phyloP scores from a whole-genome alignment of 2,113 vertebrate species.

The Xiphophorus couchianus region DNA sequence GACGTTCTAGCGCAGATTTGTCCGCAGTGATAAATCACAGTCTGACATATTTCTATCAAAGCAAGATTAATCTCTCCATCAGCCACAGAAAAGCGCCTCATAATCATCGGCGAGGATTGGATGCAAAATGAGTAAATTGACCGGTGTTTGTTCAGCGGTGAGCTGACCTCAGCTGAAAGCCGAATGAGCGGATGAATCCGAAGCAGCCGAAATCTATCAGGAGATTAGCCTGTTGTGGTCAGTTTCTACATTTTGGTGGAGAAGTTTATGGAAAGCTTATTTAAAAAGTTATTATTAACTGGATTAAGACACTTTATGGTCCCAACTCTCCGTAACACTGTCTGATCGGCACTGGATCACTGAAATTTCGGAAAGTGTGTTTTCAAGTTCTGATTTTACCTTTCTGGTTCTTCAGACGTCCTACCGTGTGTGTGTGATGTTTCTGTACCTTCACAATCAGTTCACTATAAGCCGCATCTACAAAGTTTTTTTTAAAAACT shows the following conservation, averaged over 20 bases:
- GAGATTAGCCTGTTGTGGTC: not conserved
- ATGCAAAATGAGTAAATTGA: conserved; percentile 87
- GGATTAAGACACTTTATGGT: not conserved
- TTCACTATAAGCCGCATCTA: not conserved
- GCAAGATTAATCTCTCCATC: conserved; percentile 92
- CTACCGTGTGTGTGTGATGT: not conserved
- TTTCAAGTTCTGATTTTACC: not conserved
- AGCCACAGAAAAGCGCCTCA: conserved; percentile 84
- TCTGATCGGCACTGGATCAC: not conserved
- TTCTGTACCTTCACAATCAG: not conserved
- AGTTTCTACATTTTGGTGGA: not conserved
- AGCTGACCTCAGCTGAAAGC: conserved; percentile 30
- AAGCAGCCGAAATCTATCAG: conserved; percentile 14
- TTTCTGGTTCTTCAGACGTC: too few relatives aligned
- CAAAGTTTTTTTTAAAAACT: too few relatives aligned
- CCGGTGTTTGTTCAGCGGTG: conserved; percentile 78
- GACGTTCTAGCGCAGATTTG: conserved; percentile 79
- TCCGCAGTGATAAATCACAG: conserved; percentile 92
- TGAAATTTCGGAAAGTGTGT: not conserved
- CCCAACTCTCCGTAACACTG: too few relatives aligned
- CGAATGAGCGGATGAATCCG: conserved; percentile 22
- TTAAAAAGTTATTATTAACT: not conserved
- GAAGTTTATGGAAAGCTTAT: not conserved
- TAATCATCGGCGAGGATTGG: conserved; percentile 84
- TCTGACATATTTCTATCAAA: conserved; percentile 90